Base-by-base conservation (phyloP, 1,140 invertebrate genomes). In the Drosophila virilis region DNA sequence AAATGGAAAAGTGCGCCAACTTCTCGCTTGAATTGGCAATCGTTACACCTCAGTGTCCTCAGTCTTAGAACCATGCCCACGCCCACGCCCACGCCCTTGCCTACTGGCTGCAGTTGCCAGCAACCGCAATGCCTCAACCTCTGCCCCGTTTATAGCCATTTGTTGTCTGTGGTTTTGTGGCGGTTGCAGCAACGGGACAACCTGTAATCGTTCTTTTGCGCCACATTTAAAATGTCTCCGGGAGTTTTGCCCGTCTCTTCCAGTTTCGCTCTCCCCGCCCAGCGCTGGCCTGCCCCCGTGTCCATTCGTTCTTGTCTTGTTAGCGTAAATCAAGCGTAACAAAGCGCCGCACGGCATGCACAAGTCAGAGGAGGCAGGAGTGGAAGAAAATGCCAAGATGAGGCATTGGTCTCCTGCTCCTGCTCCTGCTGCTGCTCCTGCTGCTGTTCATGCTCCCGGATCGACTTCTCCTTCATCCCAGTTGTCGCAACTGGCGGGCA, bases 311-410 rank as follows among this genome's bases (percentile, higher is more conserved):
- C 70, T 84, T 90, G 84, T 90, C 84, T 89, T 89, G 84, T 89
- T 89, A 89, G 77, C 85, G 84, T 89, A 89, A 89, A 89, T 89
- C 84, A 89, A 89, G 84, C 84, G 84, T 80, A 89, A 89, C 84
- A 89, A 89, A 89, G 84, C 85, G 79, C 45, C 66, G 66, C 67
- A 77, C 67, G 57, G 76, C 82, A 88, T 66, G 35, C 62, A 48
- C 46, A 59, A 60, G 70, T 40, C 75, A 43, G 52, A 32, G 32
- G 22, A 38, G 13, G 32, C 57, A 40, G 35, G 32, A 48, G 46
- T 28, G 17, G 28, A 48, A 60, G 74, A 52, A 60, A 46, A 32
- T 60, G 50, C 65, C 65, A 61, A 74, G 78, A 57, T 80, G 80
- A 65, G 62, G 37, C 71, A 68, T 65, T 57, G 72, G 66, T 75